Percentiles rank a stretch among this genome's conserved stretches.
Evolutionary conservation across 1,140 invertebrate genomes (phyloP).

Genomic region (Drosophila auraria): DNA sequence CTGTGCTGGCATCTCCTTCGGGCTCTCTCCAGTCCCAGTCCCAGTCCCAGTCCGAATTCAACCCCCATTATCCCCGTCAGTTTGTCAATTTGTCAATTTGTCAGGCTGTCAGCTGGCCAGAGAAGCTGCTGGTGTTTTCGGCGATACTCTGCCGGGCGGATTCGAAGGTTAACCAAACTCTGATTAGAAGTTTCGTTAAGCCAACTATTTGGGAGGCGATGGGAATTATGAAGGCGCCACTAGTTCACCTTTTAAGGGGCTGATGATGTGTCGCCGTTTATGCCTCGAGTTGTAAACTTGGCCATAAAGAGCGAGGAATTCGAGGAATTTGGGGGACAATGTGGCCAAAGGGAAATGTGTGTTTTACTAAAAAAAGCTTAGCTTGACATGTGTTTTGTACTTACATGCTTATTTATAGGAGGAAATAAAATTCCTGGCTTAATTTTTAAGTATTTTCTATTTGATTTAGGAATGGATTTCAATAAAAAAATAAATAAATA

Average conservation of each 20-base stretch:
- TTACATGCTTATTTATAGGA: neutral
- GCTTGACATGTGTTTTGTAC: neutral
- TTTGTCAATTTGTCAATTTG: conserved; percentile 52
- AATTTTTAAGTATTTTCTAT: too few species aligned
- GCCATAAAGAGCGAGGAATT: too few species aligned
- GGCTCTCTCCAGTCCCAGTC: neutral
- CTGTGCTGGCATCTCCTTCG: conserved; percentile 35
- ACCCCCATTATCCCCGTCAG: conserved; percentile 25
- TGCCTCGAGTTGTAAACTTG: neutral
- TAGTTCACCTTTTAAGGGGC: neutral
- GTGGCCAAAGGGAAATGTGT: neutral
- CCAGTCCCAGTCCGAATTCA: neutral
- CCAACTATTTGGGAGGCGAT: conserved; percentile 16
- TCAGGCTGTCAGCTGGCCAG: conserved; percentile 35
- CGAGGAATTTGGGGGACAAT: neutral
- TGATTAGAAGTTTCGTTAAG: conserved; percentile 27
- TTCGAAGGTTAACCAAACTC: neutral
- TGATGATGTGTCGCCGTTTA: neutral
- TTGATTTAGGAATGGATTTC: too few species aligned
- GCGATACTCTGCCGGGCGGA: conserved; percentile 8
- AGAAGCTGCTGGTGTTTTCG: conserved; percentile 7
- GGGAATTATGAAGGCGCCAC: conserved; percentile 1
- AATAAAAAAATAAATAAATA: too few species aligned
- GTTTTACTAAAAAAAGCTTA: neutral
- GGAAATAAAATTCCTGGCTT: too few species aligned